phyloP scores from a whole-genome alignment of 1,140 invertebrate species.

The Aphaenogaster rudis region DNA sequence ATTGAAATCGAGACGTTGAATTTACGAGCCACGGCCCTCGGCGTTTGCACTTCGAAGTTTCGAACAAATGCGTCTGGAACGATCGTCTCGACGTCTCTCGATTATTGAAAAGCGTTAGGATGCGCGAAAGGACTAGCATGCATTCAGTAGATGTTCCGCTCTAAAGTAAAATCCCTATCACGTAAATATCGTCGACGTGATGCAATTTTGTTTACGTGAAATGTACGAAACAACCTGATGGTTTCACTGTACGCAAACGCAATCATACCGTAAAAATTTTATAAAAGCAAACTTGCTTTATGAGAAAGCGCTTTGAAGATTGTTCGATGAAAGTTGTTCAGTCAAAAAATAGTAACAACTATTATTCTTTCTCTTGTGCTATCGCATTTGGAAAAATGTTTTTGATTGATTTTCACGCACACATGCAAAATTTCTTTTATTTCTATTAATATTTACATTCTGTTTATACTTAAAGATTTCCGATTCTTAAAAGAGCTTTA shows the following conservation, averaged over 20 bases:
- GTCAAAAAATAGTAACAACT: neutral
- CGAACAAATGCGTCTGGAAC: constrained; percentile 13
- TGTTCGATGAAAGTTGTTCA: neutral
- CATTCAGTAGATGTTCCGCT: neutral
- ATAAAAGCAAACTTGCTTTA: neutral
- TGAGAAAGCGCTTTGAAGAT: neutral
- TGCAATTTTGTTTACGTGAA: constrained; percentile 39
- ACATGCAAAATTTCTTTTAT: neutral
- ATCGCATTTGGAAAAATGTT: neutral
- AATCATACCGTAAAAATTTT: constrained; percentile 33
- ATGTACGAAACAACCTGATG: neutral
- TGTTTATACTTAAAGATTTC: neutral
- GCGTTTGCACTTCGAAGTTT: constrained; percentile 46
- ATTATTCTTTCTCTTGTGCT: neutral
- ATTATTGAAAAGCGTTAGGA: constrained; percentile 13
- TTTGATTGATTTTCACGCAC: neutral
- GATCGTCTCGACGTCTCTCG: neutral
- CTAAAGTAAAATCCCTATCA: constrained; percentile 24
- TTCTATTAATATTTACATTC: neutral
- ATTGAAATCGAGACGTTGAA: constrained; percentile 70
- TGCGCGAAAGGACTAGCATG: neutral
- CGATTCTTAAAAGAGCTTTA: neutral
- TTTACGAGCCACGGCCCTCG: neutral
- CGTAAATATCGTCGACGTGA: constrained; percentile 39
- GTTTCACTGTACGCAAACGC: neutral